A percentile compares a stretch with the other conserved stretches of the same genome.
Conservation (phyloP, 2,888 invertebrate species). For the Drosophila barbarae region DNA sequence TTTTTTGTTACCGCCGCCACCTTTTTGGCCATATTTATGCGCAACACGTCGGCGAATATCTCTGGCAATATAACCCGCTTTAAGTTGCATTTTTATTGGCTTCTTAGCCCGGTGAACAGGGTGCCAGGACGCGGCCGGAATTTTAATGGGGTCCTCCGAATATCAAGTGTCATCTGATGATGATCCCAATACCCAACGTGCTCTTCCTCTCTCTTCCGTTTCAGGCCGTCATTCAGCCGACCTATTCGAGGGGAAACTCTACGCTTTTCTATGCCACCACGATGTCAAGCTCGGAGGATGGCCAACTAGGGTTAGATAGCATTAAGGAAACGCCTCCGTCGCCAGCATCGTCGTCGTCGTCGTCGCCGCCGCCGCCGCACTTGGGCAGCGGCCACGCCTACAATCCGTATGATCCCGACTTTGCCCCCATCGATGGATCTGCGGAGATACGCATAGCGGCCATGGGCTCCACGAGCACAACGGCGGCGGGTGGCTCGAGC, state of each 20-base stretch:
- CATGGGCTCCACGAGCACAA: constrained; percentile 36
- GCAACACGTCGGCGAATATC: constrained; percentile 60
- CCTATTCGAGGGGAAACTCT: constrained; percentile 79
- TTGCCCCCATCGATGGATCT: constrained; percentile 62
- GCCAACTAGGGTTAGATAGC: constrained; percentile 78
- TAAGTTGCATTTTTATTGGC: constrained; percentile 74
- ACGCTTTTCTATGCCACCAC: constrained; percentile 79
- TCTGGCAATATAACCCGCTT: constrained; percentile 64
- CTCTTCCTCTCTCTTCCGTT: constrained; percentile 18
- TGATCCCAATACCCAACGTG: constrained; percentile 13
- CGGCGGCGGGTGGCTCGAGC: constrained; percentile 8
- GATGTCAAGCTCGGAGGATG: constrained; percentile 67
- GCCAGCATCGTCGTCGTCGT: constrained; percentile 9
- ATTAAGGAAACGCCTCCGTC: constrained; percentile 48
- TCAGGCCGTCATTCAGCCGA: constrained; percentile 74
- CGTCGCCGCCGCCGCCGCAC: constrained; percentile 17
- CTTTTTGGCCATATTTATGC: constrained; percentile 62
- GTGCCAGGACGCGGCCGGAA: constrained; percentile 49
- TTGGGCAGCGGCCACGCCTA: constrained; percentile 57
- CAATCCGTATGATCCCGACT: constrained; percentile 74
- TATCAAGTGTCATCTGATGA: constrained; percentile 36
- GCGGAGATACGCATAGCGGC: constrained; percentile 55
- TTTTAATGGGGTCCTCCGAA: constrained; percentile 49
- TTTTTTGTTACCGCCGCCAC: constrained; percentile 53
- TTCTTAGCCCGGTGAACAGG: constrained; percentile 45